These are phyloP conservation scores for Campoletis raptor DNA, from an alignment of 2,888 invertebrate genomes.

Conservation along the genomic window DNA sequence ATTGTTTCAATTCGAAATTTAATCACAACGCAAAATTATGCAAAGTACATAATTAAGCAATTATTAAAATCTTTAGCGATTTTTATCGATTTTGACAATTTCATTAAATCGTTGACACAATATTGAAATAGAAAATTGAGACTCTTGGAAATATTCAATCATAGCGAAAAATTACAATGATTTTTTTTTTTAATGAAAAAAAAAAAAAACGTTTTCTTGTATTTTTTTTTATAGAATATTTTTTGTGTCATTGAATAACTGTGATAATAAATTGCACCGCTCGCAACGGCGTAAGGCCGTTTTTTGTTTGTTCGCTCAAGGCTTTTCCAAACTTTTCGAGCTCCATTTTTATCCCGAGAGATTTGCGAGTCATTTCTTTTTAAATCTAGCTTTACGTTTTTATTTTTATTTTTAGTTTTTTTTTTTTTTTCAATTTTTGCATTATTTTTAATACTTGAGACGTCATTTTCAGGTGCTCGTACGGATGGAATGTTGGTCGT, in stretches of 20 bases:
- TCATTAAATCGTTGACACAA: neutral
- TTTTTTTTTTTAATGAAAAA: constrained; percentile 18
- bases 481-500: constrained; percentile 21
- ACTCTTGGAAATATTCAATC: neutral
- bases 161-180: constrained; percentile 1
- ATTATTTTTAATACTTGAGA: constrained; percentile 27
- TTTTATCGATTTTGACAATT: no score
- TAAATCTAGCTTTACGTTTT: neutral
- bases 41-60: neutral
- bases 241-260: constrained; percentile 48
- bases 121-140: neutral
- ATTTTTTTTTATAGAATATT: constrained; percentile 22
- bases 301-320: constrained; percentile 20
- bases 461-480: constrained; percentile 50
- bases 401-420: neutral
- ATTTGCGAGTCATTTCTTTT: constrained; percentile 36
- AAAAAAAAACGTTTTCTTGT: no score
- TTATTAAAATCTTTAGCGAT: neutral
- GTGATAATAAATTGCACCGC: constrained; percentile 64
- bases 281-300: constrained; percentile 64
- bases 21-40: neutral
- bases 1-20: neutral
- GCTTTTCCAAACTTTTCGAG: neutral
- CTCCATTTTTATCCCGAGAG: constrained; percentile 6
- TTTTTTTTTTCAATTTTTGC: neutral